Percentiles rank a stretch among this genome's conserved stretches.
These are phyloP conservation scores for Chelon labrosus DNA, from an alignment of 2,797 vertebrate genomes.

Conservation along the genomic window DNA sequence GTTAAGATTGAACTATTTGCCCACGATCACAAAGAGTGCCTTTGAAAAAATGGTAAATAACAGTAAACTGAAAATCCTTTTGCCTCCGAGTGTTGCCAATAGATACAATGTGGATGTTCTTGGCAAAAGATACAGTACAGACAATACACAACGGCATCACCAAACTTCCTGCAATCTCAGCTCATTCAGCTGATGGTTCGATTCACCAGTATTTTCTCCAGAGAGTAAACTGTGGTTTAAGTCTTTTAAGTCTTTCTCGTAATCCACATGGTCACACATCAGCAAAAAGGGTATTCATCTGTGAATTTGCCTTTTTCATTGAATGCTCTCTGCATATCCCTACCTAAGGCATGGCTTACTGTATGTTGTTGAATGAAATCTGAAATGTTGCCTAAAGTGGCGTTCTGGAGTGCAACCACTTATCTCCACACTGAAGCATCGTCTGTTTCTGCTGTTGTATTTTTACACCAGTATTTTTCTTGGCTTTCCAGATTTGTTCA, in stretches of 20 bases:
- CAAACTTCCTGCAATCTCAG: too few relatives aligned
- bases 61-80: neutral
- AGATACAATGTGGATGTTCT: neutral
- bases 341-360: conserved; percentile 7
- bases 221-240: neutral
- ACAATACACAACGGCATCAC: too few relatives aligned
- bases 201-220: neutral
- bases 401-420: conserved; percentile 5
- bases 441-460: neutral
- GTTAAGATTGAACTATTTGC: neutral
- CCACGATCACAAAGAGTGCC: neutral
- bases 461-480: neutral
- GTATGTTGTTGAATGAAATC: neutral
- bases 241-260: neutral
- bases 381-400: neutral
- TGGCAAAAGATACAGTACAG: too few relatives aligned
- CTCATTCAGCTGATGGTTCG: too few relatives aligned
- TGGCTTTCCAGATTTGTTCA: neutral
- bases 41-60: neutral
- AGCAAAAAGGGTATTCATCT: neutral
- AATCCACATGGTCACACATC: conserved; percentile 23
- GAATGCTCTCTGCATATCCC: conserved; percentile 15
- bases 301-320: neutral
- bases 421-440: conserved; percentile 19
- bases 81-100: neutral